A percentile compares a stretch with the other conserved stretches of the same genome.
Conservation (phyloP, 53 echinoderm and acorn worm genomes). For the Astropecten irregularis region DNA sequence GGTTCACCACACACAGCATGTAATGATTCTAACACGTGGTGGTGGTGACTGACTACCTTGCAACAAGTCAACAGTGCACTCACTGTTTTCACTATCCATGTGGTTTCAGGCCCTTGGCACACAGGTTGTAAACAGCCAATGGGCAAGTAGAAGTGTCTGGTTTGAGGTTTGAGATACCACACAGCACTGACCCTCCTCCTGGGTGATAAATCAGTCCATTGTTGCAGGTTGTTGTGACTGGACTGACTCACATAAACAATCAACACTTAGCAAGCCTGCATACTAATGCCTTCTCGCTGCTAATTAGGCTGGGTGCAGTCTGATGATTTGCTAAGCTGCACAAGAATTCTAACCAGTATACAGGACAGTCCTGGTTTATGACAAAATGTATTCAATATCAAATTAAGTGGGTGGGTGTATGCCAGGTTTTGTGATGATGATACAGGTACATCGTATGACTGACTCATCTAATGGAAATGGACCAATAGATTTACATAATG, state of each 20-base stretch:
- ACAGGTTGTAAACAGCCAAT: slow-evolving; percentile 19
- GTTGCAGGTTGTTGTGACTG: too few relatives aligned
- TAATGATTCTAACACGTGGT: slow-evolving; percentile 29
- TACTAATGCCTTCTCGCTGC: slow-evolving; percentile 16
- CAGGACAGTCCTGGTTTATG: too few relatives aligned
- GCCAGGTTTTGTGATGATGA: too few relatives aligned
- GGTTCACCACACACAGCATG: neutral
- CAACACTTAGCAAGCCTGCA: slow-evolving; percentile 14
- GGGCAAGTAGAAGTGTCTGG: neutral
- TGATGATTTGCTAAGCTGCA: too few relatives aligned
- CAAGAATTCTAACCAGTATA: too few relatives aligned
- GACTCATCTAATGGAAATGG: too few relatives aligned
- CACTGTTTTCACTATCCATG: slow-evolving; percentile 35
- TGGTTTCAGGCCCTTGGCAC: slow-evolving; percentile 7
- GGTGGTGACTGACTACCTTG: neutral
- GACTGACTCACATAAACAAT: slow-evolving; percentile 51
- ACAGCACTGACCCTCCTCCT: neutral
- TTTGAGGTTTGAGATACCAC: too few relatives aligned
- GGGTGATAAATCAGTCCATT: neutral
- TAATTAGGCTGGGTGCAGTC: too few relatives aligned
- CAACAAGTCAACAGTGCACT: neutral
- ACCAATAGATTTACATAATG: too few relatives aligned
- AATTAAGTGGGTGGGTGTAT: too few relatives aligned
- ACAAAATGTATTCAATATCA: too few relatives aligned
- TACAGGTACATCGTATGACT: too few relatives aligned